phyloP scores from a whole-genome alignment of 2,113 vertebrate genomes.

The Ceuthmochares aereus region DNA sequence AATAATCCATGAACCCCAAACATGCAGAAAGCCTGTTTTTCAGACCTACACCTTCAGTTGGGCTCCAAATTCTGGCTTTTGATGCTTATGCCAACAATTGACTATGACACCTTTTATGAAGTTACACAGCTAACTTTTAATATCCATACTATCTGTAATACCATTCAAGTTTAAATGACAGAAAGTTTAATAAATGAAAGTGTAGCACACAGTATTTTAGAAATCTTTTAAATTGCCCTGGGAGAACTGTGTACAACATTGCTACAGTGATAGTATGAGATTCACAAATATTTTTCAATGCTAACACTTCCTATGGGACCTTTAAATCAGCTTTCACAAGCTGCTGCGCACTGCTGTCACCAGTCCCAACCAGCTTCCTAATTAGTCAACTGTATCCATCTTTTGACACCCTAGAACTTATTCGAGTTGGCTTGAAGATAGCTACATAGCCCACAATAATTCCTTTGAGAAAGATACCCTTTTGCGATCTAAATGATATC shows the following conservation, averaged over 20 bases:
- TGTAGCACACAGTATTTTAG: background rate
- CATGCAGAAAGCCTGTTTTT: background rate
- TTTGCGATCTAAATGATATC: background rate
- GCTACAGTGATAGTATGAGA: background rate
- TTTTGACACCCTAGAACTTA: background rate
- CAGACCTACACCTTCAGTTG: background rate
- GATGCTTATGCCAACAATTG: background rate
- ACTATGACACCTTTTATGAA: background rate
- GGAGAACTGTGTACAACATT: background rate
- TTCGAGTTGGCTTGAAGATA: background rate
- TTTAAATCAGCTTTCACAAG: background rate
- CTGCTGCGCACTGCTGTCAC: background rate
- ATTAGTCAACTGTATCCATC: constrained; percentile 29
- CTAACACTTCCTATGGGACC: background rate
- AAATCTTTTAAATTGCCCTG: background rate
- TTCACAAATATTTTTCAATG: background rate
- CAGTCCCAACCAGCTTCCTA: background rate
- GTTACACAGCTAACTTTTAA: background rate
- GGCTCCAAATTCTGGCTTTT: background rate
- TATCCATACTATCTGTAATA: background rate
- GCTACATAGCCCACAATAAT: background rate
- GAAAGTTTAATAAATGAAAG: background rate
- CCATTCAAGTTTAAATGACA: background rate
- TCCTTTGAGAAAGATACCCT: constrained; percentile 11
- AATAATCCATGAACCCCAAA: background rate